Evolutionary conservation across 2,797 vertebrate genomes (phyloP).

Genomic region (Crocidura indochinensis): DNA sequence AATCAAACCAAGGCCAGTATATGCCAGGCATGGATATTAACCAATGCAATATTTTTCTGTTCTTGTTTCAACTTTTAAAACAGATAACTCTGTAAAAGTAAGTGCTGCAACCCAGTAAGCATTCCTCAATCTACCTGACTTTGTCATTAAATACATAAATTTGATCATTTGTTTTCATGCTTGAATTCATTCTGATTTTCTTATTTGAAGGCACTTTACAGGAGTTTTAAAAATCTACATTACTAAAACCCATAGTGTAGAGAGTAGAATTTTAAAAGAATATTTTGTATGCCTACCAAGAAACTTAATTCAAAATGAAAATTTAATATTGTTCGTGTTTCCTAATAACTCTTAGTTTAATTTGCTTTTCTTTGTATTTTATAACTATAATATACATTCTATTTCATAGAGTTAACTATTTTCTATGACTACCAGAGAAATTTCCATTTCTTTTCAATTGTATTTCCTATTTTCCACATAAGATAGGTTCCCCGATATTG

Average conservation of each 20-base stretch:
- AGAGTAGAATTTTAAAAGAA: background rate
- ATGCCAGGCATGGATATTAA: too few species aligned
- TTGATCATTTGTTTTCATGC: background rate
- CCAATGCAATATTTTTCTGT: too few species aligned
- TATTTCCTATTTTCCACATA: background rate
- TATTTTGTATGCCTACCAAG: background rate
- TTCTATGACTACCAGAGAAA: slow-evolving; percentile 22
- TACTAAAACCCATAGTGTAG: background rate
- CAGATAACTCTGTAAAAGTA: background rate
- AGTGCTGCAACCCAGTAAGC: background rate
- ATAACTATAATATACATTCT: background rate
- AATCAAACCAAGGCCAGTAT: too few species aligned
- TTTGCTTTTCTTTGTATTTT: background rate
- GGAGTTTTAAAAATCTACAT: background rate
- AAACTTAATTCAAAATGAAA: background rate
- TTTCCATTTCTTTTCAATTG: background rate
- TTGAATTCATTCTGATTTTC: background rate
- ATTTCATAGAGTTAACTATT: background rate
- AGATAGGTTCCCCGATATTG: background rate
- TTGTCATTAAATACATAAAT: background rate
- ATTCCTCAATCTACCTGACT: background rate
- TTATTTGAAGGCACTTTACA: slow-evolving; percentile 26
- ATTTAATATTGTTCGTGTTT: background rate
- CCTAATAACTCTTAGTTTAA: background rate
- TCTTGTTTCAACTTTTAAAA: slow-evolving; percentile 18